phyloP scores from a whole-genome alignment of 2,888 invertebrate species.

The Cryptus viduatorius region DNA sequence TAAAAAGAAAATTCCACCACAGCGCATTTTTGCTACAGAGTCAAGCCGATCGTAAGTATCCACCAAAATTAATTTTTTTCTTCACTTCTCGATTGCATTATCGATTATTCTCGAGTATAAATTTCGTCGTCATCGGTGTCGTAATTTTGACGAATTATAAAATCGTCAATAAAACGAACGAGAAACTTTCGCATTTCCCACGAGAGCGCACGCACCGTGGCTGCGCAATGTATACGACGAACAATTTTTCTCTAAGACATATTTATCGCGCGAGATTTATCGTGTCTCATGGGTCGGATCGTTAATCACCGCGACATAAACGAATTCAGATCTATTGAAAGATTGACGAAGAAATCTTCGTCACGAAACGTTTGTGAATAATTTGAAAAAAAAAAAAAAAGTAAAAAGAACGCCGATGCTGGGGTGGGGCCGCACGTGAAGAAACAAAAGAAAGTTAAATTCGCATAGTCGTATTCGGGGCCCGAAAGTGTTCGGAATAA shows the following conservation, averaged over 20 bases:
- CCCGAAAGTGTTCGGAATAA: constrained; percentile 23
- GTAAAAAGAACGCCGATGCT: too few species aligned
- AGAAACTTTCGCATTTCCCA: constrained; percentile 28
- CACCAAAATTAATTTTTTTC: neutral
- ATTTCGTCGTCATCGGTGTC: neutral
- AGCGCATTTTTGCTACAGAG: too few species aligned
- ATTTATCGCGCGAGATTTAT: neutral
- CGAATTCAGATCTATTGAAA: constrained; percentile 11
- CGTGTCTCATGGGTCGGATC: constrained; percentile 13
- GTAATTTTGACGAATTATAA: constrained; percentile 30
- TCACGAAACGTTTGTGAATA: neutral
- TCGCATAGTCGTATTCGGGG: neutral
- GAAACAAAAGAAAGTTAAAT: constrained; percentile 41
- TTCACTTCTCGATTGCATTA: neutral
- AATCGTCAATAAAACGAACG: constrained; percentile 40
- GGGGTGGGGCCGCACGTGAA: neutral
- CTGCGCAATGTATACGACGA: constrained; percentile 60
- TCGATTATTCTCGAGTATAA: neutral
- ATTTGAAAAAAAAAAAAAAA: neutral
- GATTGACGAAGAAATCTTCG: constrained; percentile 2
- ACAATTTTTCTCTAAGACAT: constrained; percentile 10
- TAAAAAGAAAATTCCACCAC: too few species aligned
- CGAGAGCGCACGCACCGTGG: constrained; percentile 7
- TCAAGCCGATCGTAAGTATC: too few species aligned
- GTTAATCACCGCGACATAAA: constrained; percentile 31